These are phyloP conservation scores for Antheraea yamamai DNA, from an alignment of 2,888 invertebrate genomes.

Conservation along the genomic window DNA sequence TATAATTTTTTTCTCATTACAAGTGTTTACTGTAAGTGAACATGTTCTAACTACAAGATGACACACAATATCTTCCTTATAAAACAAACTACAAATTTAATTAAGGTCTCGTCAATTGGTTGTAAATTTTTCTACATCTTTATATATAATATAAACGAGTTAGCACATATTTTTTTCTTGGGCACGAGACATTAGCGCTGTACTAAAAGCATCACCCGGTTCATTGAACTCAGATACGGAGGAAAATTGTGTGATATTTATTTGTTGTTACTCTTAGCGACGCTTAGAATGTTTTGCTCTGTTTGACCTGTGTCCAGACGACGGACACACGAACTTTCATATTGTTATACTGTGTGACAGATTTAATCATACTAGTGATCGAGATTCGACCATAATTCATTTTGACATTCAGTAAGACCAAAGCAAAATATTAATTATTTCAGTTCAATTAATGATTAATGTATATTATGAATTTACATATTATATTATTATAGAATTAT, in stretches of 20 bases:
- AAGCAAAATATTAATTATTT: no score
- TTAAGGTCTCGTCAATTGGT: constrained; percentile 13
- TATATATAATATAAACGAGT: constrained; percentile 21
- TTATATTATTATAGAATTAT: no score
- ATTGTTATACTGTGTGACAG: not conserved
- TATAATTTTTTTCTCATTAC: no score
- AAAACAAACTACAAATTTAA: constrained; percentile 18
- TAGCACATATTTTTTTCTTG: constrained; percentile 13
- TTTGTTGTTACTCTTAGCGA: constrained; percentile 16
- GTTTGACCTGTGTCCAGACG: not conserved
- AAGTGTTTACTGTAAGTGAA: not conserved
- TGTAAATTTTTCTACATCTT: constrained; percentile 16
- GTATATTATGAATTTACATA: no score
- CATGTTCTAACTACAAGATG: not conserved
- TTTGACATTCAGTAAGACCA: no score
- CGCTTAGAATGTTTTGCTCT: constrained; percentile 7
- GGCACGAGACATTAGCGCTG: constrained; percentile 17
- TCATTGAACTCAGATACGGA: constrained; percentile 1
- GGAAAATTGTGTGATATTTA: constrained; percentile 17
- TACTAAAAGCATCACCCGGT: constrained; percentile 9
- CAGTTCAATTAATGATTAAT: no score
- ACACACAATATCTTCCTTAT: constrained; percentile 14
- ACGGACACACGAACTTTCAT: not conserved
- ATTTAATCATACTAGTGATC: not conserved
- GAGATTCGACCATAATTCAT: no score